Conservation (phyloP, 2,113 vertebrate genomes). For the Tautogolabrus adspersus region DNA sequence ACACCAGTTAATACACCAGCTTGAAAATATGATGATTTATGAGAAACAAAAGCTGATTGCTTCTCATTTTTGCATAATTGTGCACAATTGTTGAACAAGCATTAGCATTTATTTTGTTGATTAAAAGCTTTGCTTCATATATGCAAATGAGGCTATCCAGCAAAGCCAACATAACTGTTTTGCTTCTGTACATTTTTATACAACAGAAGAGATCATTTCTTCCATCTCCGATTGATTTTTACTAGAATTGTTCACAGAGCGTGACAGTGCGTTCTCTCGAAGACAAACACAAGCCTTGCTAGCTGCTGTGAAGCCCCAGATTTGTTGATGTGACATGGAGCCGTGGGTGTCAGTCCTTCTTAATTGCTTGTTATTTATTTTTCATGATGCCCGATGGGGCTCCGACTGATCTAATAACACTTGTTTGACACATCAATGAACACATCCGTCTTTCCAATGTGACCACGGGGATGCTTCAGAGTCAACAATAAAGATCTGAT, state of each 20-base stretch:
- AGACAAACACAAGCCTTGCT: not conserved
- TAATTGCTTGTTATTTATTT: conserved; percentile 50
- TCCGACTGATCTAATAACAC: conserved; percentile 45
- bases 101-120: conserved; percentile 17
- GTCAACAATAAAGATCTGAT: conserved; percentile 54
- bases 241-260: conserved; percentile 18
- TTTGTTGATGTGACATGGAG: not conserved
- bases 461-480: conserved; percentile 37
- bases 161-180: conserved; percentile 4
- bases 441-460: conserved; percentile 38
- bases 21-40: conserved; percentile 43
- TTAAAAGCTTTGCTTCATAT: not conserved
- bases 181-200: not conserved
- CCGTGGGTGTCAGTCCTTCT: conserved; percentile 25
- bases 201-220: not conserved
- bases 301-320: conserved; percentile 1
- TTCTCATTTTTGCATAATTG: conserved; percentile 46
- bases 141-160: conserved; percentile 40
- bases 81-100: conserved; percentile 28
- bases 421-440: conserved; percentile 45
- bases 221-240: conserved; percentile 5
- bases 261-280: not conserved
- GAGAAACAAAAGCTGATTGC: conserved; percentile 49
- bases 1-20: conserved; percentile 40
- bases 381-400: conserved; percentile 32